phyloP scores from a whole-genome alignment of 2,797 vertebrate species.

The Clarias pachynema region DNA sequence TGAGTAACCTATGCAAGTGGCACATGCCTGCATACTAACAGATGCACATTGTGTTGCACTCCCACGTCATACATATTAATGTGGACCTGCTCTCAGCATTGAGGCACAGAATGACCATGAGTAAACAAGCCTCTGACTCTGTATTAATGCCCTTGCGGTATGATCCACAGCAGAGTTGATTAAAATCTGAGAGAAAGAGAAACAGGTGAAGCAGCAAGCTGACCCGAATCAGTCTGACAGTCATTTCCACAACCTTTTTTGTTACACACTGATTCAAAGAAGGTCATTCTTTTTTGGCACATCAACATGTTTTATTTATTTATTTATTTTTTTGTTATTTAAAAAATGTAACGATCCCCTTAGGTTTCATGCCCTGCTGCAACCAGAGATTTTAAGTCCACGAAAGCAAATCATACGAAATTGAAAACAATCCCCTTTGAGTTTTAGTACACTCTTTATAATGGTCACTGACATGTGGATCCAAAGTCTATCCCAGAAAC shows the following conservation, averaged over 20 bases:
- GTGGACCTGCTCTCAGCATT: slow-evolving; percentile 30
- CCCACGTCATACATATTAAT: slow-evolving; percentile 40
- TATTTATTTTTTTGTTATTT: neutral
- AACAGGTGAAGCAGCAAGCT: slow-evolving; percentile 15
- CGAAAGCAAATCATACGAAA: neutral
- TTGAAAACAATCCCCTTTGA: neutral
- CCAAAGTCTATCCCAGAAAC: neutral
- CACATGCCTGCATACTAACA: slow-evolving; percentile 26
- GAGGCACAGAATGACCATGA: slow-evolving; percentile 22
- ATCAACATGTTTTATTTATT: neutral
- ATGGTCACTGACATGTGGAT: neutral
- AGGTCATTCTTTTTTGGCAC: neutral
- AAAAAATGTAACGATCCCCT: neutral
- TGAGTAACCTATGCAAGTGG: slow-evolving; percentile 31
- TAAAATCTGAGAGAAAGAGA: slow-evolving; percentile 24
- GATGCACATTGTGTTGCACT: slow-evolving; percentile 33
- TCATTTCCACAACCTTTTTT: slow-evolving; percentile 9
- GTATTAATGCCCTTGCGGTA: slow-evolving; percentile 15
- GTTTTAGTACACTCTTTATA: neutral
- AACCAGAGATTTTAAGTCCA: neutral
- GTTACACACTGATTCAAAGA: neutral
- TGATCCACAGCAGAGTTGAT: slow-evolving; percentile 27
- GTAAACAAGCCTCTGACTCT: slow-evolving; percentile 44
- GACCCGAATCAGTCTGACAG: slow-evolving; percentile 2
- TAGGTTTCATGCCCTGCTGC: neutral